A percentile compares a stretch with the other conserved stretches of the same genome.
Evolutionary conservation across 1,140 invertebrate genomes (phyloP).

Genomic region (Portunus trituberculatus): DNA sequence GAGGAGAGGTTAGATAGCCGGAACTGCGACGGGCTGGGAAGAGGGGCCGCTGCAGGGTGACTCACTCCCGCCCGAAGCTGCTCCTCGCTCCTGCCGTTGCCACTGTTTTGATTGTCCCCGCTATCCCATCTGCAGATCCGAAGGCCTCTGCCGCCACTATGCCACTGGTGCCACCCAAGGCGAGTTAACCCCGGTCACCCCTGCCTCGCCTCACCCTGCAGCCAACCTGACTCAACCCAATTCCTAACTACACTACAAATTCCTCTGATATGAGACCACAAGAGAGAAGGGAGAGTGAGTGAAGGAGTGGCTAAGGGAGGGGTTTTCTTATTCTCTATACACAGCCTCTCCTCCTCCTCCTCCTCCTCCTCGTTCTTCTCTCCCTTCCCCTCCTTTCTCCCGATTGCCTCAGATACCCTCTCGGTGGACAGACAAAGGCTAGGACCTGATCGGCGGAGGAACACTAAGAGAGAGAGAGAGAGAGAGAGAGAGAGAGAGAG

Average conservation of each 20-base stretch:
- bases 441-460: constrained; percentile 36
- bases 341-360: background rate
- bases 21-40: constrained; percentile 26
- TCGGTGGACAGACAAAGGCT: constrained; percentile 33
- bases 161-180: background rate
- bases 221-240: background rate
- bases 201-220: background rate
- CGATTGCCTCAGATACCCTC: constrained; percentile 31
- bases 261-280: background rate
- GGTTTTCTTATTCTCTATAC: constrained; percentile 26
- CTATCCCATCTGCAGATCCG: background rate
- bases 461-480: background rate
- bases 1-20: background rate
- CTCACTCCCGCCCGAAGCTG: background rate
- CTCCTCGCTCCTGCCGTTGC: background rate
- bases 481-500: constrained; percentile 58
- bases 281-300: background rate
- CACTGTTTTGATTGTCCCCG: background rate
- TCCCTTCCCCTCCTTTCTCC: background rate
- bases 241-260: constrained; percentile 1
- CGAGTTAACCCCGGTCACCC: background rate
- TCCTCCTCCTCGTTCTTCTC: background rate
- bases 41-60: constrained; percentile 22
- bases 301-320: background rate
- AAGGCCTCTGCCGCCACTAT: background rate